A percentile compares a stretch with the other conserved stretches of the same genome.
These are phyloP conservation scores for Magallana angulata DNA, from an alignment of 1,140 invertebrate species.

Conservation along the genomic window DNA sequence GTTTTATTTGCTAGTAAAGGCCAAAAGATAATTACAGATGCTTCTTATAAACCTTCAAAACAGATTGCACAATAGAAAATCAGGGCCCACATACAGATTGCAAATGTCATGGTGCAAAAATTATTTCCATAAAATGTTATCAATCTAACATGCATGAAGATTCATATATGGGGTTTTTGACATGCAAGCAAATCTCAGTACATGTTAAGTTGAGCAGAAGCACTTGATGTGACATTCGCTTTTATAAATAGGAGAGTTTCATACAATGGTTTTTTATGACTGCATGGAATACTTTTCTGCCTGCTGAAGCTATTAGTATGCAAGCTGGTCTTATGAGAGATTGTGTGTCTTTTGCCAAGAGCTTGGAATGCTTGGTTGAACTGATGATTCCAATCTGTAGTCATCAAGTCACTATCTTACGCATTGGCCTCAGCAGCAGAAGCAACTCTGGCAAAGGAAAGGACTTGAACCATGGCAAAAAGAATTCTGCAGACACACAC, in stretches of 20 bases:
- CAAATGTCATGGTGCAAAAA: constrained; percentile 1
- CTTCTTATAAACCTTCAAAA: neutral
- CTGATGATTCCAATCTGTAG: neutral
- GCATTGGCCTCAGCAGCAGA: neutral
- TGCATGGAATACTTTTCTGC: neutral
- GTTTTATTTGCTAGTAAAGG: neutral
- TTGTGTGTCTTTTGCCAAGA: neutral
- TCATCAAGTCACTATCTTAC: neutral
- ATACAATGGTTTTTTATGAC: neutral
- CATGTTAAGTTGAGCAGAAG: too few relatives aligned
- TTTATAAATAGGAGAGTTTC: neutral
- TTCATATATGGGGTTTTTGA: neutral
- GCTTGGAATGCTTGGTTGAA: constrained; percentile 18
- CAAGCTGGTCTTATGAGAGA: neutral
- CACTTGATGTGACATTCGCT: neutral
- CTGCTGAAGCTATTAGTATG: neutral
- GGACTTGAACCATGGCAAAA: neutral
- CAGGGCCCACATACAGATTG: neutral
- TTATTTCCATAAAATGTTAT: neutral
- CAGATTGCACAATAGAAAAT: neutral
- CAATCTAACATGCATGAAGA: too few relatives aligned
- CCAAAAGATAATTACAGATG: neutral
- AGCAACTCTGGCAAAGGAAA: neutral
- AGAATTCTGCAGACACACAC: neutral
- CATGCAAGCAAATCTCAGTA: neutral